phyloP scores from a whole-genome alignment of 1,140 invertebrate genomes.

The Drosophila sproati region DNA sequence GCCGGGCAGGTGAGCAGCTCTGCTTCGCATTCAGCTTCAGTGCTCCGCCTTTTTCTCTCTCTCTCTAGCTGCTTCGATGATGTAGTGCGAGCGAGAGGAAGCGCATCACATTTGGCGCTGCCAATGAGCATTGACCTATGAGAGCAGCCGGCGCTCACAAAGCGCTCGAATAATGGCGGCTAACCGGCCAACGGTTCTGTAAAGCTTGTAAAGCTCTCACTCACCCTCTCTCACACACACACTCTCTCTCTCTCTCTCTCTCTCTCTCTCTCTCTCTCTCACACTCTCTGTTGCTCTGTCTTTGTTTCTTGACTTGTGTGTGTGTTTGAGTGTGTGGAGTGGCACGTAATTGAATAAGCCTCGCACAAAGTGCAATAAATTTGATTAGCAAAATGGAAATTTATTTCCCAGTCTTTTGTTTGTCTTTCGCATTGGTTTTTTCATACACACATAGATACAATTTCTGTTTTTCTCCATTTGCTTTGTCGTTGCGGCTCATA shows the following conservation, averaged over 20 bases:
- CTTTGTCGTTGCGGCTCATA: constrained; percentile 74
- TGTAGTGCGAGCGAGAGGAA: constrained; percentile 43
- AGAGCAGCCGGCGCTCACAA: constrained; percentile 26
- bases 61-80: neutral
- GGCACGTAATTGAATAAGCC: constrained; percentile 81
- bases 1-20: constrained; percentile 61
- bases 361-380: constrained; percentile 84
- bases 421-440: constrained; percentile 47
- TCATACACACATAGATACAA: constrained; percentile 57
- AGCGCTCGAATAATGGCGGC: constrained; percentile 72
- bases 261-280: constrained; percentile 6
- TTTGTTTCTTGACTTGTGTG: neutral
- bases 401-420: constrained; percentile 68
- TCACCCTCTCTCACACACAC: constrained; percentile 11
- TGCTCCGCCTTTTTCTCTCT: constrained; percentile 55
- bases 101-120: constrained; percentile 15
- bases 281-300: neutral
- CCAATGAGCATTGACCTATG: constrained; percentile 46
- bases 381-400: constrained; percentile 84
- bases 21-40: neutral
- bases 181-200: constrained; percentile 28
- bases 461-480: constrained; percentile 21
- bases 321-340: constrained; percentile 37
- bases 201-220: constrained; percentile 30
- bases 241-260: constrained; percentile 19